Evolutionary conservation across 2,888 invertebrate species (phyloP).

Genomic region (Dasypogon diadema): DNA sequence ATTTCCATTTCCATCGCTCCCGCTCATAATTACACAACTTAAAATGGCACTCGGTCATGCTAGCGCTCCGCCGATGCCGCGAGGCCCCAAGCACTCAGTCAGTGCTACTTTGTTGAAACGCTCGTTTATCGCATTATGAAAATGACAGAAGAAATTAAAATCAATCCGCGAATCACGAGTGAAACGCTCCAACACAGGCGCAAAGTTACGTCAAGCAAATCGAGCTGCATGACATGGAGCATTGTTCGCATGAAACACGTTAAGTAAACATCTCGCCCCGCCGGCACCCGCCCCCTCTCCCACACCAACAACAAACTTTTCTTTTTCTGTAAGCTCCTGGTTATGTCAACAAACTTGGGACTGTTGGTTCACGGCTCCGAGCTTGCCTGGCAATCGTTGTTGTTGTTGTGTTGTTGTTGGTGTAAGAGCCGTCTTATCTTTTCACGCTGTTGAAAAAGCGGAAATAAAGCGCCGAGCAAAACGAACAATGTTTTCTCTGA

Average conservation of each 20-base stretch:
- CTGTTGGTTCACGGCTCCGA: too few species aligned
- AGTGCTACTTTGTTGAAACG: neutral
- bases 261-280: neutral
- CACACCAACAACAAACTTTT: neutral
- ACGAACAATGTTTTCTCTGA: neutral
- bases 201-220: neutral
- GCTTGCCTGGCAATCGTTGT: neutral
- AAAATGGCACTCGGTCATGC: neutral
- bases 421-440: neutral
- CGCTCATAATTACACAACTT: constrained; percentile 10
- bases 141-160: constrained; percentile 26
- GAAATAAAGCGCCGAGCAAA: neutral
- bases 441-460: neutral
- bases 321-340: neutral
- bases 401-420: neutral
- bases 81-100: too few species aligned
- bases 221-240: neutral
- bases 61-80: too few species aligned
- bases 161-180: neutral
- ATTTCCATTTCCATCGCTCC: neutral
- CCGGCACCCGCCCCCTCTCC: too few species aligned
- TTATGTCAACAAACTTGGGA: constrained; percentile 28
- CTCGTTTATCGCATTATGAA: constrained; percentile 9
- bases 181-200: neutral
- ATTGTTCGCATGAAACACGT: constrained; percentile 8